phyloP scores from a whole-genome alignment of 2,113 vertebrate species.

The Girardinichthys multiradiatus region DNA sequence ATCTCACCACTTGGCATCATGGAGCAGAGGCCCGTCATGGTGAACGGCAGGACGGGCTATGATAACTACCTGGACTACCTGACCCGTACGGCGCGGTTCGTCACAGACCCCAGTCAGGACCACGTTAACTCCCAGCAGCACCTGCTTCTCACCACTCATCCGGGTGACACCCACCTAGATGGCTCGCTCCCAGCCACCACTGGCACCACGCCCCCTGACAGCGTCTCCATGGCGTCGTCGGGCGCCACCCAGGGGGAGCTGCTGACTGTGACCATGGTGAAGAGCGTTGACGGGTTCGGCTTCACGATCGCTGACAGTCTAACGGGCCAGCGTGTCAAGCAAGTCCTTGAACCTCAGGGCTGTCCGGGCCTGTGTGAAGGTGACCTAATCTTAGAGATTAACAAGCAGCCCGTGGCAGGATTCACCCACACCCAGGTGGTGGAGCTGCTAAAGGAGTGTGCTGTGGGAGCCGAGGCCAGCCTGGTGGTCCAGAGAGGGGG shows the following conservation, averaged over 20 bases:
- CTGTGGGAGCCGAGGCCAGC: constrained; percentile 89
- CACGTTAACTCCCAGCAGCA: constrained; percentile 84
- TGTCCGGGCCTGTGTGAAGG: constrained; percentile 96
- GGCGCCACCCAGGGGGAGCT: constrained; percentile 94
- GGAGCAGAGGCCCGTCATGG: constrained; percentile 92
- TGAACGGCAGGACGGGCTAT: constrained; percentile 95
- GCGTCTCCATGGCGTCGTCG: constrained; percentile 96
- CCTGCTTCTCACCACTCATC: constrained; percentile 85
- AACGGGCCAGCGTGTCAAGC: constrained; percentile 95
- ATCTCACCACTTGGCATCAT: constrained; percentile 93
- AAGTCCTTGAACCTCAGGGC: constrained; percentile 96
- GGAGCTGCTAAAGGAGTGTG: constrained; percentile 97
- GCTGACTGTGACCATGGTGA: constrained; percentile 97
- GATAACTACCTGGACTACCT: constrained; percentile 98
- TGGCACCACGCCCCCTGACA: constrained; percentile 83
- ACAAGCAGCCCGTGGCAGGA: constrained; percentile 93
- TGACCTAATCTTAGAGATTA: constrained; percentile 97
- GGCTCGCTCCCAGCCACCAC: constrained; percentile 86
- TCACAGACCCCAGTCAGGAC: constrained; percentile 80
- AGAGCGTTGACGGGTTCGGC: constrained; percentile 95
- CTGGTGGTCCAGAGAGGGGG: constrained; percentile 95
- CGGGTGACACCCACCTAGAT: constrained; percentile 92
- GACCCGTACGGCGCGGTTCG: constrained; percentile 92
- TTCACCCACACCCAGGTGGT: constrained; percentile 96
- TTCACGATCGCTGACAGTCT: constrained; percentile 98